phyloP scores from a whole-genome alignment of 1,140 invertebrate species.

The Neodiprion pinetum region DNA sequence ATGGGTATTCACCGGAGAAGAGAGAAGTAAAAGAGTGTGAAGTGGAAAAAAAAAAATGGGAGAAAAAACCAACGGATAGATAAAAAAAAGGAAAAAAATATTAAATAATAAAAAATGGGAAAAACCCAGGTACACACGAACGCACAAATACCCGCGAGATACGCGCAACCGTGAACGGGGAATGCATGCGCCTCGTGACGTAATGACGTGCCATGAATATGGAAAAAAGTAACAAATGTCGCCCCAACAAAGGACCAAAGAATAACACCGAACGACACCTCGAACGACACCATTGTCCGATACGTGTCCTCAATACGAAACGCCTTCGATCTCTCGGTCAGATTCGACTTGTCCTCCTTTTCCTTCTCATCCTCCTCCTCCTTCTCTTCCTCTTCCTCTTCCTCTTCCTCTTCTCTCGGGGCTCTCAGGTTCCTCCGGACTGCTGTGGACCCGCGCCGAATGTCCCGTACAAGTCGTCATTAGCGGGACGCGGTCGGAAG shows the following conservation, averaged over 20 bases:
- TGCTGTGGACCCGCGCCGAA: neutral
- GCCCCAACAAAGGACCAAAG: conserved; percentile 1
- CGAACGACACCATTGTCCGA: conserved; percentile 6
- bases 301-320: conserved; percentile 7
- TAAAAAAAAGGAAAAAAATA: neutral
- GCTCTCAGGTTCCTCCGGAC: neutral
- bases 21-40: conserved; percentile 7
- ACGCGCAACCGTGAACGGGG: neutral
- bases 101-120: neutral
- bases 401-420: neutral
- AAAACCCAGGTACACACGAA: neutral
- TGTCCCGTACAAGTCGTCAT: neutral
- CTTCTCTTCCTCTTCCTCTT: conserved; percentile 15
- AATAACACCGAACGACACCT: neutral
- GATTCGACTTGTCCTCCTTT: conserved; percentile 16
- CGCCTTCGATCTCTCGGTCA: conserved; percentile 6
- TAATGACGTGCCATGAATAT: conserved; percentile 12
- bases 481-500: conserved; percentile 2
- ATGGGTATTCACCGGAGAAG: neutral
- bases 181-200: conserved; percentile 6
- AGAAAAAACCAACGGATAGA: conserved; percentile 28
- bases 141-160: neutral
- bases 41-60: neutral
- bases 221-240: conserved; percentile 13
- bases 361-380: conserved; percentile 17